Conservation (phyloP, 2,113 vertebrate genomes). For the Zosterops lateralis region DNA sequence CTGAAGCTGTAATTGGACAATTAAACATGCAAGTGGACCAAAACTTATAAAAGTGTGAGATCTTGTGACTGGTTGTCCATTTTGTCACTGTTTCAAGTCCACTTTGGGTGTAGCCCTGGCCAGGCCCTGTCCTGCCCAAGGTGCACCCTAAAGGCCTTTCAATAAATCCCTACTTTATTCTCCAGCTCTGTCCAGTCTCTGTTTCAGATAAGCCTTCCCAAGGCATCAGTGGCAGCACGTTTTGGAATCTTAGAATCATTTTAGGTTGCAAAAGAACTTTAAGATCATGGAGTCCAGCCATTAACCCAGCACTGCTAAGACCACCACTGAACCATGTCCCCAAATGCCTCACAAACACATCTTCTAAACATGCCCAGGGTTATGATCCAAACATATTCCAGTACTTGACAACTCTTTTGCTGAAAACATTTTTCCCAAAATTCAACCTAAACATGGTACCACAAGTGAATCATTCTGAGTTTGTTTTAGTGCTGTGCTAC, state of each 20-base stretch:
- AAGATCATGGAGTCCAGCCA: fast-evolving
- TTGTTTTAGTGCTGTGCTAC: neutral
- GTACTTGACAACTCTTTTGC: neutral
- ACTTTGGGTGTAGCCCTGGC: neutral
- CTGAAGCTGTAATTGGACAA: no score
- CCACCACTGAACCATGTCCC: neutral
- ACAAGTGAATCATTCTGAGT: neutral
- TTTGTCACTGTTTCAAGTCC: neutral
- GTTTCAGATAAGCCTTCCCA: neutral
- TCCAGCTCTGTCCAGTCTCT: neutral
- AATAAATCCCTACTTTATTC: neutral
- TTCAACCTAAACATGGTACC: neutral
- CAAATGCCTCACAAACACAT: no score
- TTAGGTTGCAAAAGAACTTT: neutral
- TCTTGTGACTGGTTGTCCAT: no score
- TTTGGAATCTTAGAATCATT: neutral
- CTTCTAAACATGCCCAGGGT: neutral
- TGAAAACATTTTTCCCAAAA: neutral
- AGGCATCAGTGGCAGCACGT: neutral
- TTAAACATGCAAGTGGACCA: no score
- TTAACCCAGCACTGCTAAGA: neutral
- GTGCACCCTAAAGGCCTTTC: neutral
- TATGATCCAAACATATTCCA: neutral
- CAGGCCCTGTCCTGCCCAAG: neutral
- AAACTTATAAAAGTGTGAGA: no score